A percentile compares a stretch with the other conserved stretches of the same genome.
Evolutionary conservation across 2,113 vertebrate species (phyloP).

Genomic region (Piprites chloris): DNA sequence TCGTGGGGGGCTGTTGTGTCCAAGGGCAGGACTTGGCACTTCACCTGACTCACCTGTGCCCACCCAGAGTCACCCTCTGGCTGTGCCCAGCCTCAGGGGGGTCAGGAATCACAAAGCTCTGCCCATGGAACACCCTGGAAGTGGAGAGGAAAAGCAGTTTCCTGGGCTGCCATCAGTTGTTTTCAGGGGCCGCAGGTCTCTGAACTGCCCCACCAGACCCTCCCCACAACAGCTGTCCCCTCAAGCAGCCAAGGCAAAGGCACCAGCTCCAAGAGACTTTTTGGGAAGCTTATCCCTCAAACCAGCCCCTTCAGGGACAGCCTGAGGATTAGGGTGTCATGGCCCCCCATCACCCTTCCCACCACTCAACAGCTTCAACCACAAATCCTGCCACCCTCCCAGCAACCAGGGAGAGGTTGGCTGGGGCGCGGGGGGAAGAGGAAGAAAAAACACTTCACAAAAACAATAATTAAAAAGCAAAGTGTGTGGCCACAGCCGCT

Average conservation of each 20-base stretch:
- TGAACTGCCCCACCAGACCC: background rate
- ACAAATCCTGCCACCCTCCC: background rate
- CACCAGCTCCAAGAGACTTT: background rate
- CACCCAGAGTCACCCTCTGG: background rate
- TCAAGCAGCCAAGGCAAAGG: background rate
- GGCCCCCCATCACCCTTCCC: background rate
- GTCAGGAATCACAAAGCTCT: background rate
- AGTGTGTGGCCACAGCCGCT: background rate
- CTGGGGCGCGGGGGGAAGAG: background rate
- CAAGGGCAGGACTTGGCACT: background rate
- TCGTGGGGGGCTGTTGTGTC: accelerated
- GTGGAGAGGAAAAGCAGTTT: background rate
- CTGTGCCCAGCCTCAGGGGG: accelerated
- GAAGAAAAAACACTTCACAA: background rate
- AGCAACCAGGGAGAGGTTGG: background rate
- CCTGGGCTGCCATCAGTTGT: background rate
- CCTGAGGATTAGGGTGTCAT: accelerated
- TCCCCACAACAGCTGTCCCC: too few species aligned
- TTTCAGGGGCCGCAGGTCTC: background rate
- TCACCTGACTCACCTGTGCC: background rate
- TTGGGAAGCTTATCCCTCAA: background rate
- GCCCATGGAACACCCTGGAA: background rate
- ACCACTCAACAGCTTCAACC: background rate
- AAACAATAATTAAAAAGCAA: background rate
- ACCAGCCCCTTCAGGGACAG: background rate